Conservation (phyloP, 2,888 invertebrate genomes). For the Athripsodes cinereus region DNA sequence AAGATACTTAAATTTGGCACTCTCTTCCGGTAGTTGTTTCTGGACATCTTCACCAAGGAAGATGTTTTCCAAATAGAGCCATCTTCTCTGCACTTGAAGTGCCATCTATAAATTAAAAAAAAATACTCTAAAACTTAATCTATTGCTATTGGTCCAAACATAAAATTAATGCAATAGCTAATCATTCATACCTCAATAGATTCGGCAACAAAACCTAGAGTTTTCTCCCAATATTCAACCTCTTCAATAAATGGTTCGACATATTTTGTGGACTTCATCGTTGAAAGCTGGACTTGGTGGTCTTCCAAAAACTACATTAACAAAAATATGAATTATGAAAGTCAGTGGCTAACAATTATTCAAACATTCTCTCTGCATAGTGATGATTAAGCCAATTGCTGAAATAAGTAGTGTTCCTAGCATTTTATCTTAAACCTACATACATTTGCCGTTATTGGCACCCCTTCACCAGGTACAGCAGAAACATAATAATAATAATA, state of each 20-base stretch:
- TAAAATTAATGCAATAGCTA: too few relatives aligned
- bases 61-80: constrained; percentile 84
- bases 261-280: constrained; percentile 83
- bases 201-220: constrained; percentile 74
- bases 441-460: too few relatives aligned
- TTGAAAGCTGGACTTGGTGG: constrained; percentile 74
- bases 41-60: constrained; percentile 83
- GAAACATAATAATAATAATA: too few relatives aligned
- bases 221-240: constrained; percentile 83
- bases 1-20: constrained; percentile 66
- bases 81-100: constrained; percentile 77
- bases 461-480: too few relatives aligned
- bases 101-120: constrained; percentile 41
- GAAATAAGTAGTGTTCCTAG: too few relatives aligned
- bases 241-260: constrained; percentile 80
- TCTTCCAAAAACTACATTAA: constrained; percentile 62
- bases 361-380: too few relatives aligned
- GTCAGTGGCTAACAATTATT: too few relatives aligned
- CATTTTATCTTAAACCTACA: too few relatives aligned
- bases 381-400: too few relatives aligned
- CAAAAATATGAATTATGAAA: too few relatives aligned
- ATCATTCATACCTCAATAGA: constrained; percentile 58
- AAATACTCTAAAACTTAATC: too few relatives aligned
- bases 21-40: constrained; percentile 73
- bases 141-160: too few relatives aligned